These are phyloP conservation scores for Nephrotoma guestfalica DNA, from an alignment of 2,888 invertebrate species.

Conservation along the genomic window DNA sequence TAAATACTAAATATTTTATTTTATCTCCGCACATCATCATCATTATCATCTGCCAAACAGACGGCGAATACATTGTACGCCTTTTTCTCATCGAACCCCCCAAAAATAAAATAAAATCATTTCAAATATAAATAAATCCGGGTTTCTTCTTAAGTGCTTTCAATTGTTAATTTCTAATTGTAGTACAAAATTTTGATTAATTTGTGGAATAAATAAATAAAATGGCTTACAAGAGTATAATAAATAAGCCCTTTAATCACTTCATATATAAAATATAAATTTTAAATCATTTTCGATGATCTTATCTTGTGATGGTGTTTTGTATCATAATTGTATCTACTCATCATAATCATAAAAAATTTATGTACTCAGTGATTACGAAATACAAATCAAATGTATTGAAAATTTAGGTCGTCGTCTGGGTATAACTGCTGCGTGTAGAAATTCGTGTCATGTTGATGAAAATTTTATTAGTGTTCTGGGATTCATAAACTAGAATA, in stretches of 20 bases:
- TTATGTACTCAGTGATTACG: neutral
- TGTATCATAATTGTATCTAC: neutral
- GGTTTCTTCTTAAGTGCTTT: neutral
- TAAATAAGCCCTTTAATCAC: neutral
- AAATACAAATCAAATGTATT: neutral
- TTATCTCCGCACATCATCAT: neutral
- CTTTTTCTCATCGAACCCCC: neutral
- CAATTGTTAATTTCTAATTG: neutral
- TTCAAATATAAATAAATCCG: neutral
- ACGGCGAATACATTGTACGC: neutral
- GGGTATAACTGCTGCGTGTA: neutral
- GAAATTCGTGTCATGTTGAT: too few relatives aligned
- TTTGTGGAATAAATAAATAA: neutral
- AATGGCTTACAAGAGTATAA: neutral
- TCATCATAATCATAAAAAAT: neutral
- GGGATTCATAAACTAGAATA: too few relatives aligned
- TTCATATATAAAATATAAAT: neutral
- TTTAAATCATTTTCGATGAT: neutral
- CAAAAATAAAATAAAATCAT: neutral
- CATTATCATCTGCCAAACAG: neutral
- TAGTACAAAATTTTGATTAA: neutral
- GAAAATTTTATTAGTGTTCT: too few relatives aligned
- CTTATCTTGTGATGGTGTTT: neutral
- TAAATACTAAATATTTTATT: neutral
- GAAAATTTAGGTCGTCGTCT: neutral